phyloP scores from a whole-genome alignment of 53 echinoderm and acorn worm species.

The Paracentrotus lividus region DNA sequence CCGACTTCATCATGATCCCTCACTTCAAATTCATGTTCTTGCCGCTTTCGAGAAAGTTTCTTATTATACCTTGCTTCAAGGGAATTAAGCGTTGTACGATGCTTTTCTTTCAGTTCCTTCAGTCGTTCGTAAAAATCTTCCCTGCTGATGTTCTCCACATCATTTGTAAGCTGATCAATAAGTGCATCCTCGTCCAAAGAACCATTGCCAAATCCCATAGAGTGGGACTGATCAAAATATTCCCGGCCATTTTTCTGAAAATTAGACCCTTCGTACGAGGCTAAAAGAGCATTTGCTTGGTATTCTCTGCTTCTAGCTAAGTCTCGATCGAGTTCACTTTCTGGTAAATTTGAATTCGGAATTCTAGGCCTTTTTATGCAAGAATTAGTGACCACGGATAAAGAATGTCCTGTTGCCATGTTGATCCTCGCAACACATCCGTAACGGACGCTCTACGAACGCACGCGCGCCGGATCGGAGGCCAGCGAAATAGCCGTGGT shows the following conservation, averaged over 20 bases:
- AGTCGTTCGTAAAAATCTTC: constrained; percentile 90
- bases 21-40: neutral
- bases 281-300: neutral
- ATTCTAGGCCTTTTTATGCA: constrained; percentile 89
- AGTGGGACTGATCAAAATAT: constrained; percentile 5
- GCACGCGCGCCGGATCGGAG: neutral
- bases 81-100: constrained; percentile 80
- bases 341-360: constrained; percentile 86
- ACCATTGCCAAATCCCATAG: constrained; percentile 13
- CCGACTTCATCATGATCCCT: neutral
- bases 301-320: neutral
- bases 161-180: constrained; percentile 79
- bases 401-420: constrained; percentile 93
- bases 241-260: constrained; percentile 25
- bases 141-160: constrained; percentile 79
- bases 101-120: constrained; percentile 79
- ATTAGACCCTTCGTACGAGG: neutral
- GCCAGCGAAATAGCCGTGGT: neutral
- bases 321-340: constrained; percentile 68
- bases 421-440: constrained; percentile 68
- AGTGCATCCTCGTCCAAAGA: constrained; percentile 73
- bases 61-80: constrained; percentile 87
- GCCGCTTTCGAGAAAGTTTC: constrained; percentile 73
- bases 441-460: neutral
- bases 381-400: constrained; percentile 92